Base-by-base conservation (phyloP, 1,140 invertebrate species). In the Lycorma delicatula region DNA sequence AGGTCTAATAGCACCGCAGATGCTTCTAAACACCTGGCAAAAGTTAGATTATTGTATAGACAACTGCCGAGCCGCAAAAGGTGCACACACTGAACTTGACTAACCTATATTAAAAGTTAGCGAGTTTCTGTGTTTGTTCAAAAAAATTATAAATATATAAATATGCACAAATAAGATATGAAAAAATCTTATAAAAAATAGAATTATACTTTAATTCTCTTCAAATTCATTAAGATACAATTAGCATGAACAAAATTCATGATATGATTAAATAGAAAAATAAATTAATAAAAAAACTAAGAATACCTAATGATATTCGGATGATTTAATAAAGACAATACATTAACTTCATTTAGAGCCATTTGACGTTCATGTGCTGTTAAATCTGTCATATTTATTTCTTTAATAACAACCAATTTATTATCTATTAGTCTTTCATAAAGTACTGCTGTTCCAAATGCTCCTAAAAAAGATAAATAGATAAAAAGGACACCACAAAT, bases 291-390 rank as follows among this genome's bases (percentile, higher is more conserved):
- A n/a, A n/a, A n/a, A n/a, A n/a, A n/a, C n/a, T n/a, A n/a, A n/a
- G n/a, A n/a, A n/a, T 61, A 72, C 73, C 70, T 73, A 13, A 81
- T 82, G 47, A 89, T 88, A 67, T 88, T 85, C 4, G 84, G 83
- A 71, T 89, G 87, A 62, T 85, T 78, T 18, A 89, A 67, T 63
- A 81, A 77, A 2, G 84, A 82, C 41, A 89, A 75, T 1, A 89
- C 81, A 65, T 79, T 75, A 38, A 85, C 84, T 72, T 89, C 87
- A 71, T 89, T 88, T 49, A 89, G 75, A n/a, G 86, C 82, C 68
- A 86, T 70, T 67, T 85, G 79, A 51, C 84, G 68, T 66, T 89
- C 85, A 1, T 75, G 66, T 2, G 79, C 78, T 29, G 78, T 81
- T n/a, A 89, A 66, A 62, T 88, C 84, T 63, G 78, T 76, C 72